These are phyloP conservation scores for Drosophila tripunctata DNA, from an alignment of 2,888 invertebrate genomes.

Conservation along the genomic window DNA sequence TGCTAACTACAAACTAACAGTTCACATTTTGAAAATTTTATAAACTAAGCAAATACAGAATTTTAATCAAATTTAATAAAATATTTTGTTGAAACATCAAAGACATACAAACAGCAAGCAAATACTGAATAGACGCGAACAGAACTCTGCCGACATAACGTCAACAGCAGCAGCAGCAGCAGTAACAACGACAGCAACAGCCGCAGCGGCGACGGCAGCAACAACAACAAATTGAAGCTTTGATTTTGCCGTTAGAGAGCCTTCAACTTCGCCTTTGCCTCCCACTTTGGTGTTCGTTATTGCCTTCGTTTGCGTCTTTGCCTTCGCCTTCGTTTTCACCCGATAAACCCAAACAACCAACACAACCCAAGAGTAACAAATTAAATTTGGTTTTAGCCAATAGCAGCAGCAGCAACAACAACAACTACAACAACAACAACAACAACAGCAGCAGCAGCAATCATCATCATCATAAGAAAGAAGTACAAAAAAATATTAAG, in stretches of 20 bases:
- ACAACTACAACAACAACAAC: slow-evolving; percentile 38
- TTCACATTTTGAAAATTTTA: slow-evolving; percentile 2
- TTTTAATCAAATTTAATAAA: slow-evolving; percentile 66
- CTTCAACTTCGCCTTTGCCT: slow-evolving; percentile 26
- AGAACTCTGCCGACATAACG: slow-evolving; percentile 15
- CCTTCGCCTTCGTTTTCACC: slow-evolving; percentile 16
- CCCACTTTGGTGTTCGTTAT: neutral
- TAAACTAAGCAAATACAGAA: slow-evolving; percentile 27
- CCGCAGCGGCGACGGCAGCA: slow-evolving; percentile 19
- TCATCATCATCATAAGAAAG: slow-evolving; percentile 37
- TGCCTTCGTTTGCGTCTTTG: slow-evolving; percentile 9
- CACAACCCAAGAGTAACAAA: slow-evolving; percentile 71
- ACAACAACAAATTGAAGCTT: slow-evolving; percentile 37
- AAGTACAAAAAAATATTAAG: slow-evolving; percentile 36
- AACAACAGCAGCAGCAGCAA: slow-evolving; percentile 46
- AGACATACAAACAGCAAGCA: slow-evolving; percentile 35
- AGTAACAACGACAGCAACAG: slow-evolving; percentile 5
- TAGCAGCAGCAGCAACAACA: slow-evolving; percentile 47
- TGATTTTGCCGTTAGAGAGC: slow-evolving; percentile 45
- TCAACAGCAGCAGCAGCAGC: slow-evolving; percentile 1
- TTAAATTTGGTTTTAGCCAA: slow-evolving; percentile 77
- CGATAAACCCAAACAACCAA: slow-evolving; percentile 45
- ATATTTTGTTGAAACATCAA: slow-evolving; percentile 67
- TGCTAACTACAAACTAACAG: slow-evolving; percentile 12
- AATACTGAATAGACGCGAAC: slow-evolving; percentile 9